Evolutionary conservation across 2,888 invertebrate species (phyloP), one percentile per base, ranked within the genome.

Genomic region (Pheosia tremula): DNA sequence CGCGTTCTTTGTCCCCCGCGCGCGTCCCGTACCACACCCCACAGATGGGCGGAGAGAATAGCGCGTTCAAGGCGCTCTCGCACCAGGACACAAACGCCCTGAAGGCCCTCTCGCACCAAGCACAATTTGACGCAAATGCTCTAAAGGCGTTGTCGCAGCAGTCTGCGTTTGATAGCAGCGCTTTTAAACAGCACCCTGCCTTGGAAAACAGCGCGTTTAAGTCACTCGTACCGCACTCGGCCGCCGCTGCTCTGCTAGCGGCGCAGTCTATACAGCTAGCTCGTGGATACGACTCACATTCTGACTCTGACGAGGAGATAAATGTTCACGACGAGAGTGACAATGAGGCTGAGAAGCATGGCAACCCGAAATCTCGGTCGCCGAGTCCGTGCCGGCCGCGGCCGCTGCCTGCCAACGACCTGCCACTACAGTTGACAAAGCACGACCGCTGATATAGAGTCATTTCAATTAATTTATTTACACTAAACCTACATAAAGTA

Each of bases 21-120:
- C 95, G 95, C 90, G 95, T 95, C 74, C 94, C 95, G 71, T 94
- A 94, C 86, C 94, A 93, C 86, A 88, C 94, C 76, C 94, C 94
- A 69, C 94, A 94, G 82, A 97, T 98, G 97, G 97, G 98, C 89
- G 97, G 98, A 93, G 97, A 97, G 94, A 97, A 97, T 94, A 97
- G 97, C 89, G 98, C 98, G 13, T 98, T 98, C 89, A 96, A 96
- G 74, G 96, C 97, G 37, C 94, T 97, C 72, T 95, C 96, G 59
- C 95, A 96, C 69, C 95, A 95, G 70, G 95, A 96, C 61, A 93
- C 95, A 58, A 88, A 86, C 78, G 94, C 95, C 62, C 92, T 95
- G 69, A 95, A 94, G 69, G 94, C 95, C 60, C 85, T 93, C 81
- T 95, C 96, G 43, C 95, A 96, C 67, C 91, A 89, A 70, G 82